A percentile compares a stretch with the other conserved stretches of the same genome.
These are phyloP conservation scores for Meloe dianella DNA, from an alignment of 2,888 invertebrate species.

Conservation along the genomic window DNA sequence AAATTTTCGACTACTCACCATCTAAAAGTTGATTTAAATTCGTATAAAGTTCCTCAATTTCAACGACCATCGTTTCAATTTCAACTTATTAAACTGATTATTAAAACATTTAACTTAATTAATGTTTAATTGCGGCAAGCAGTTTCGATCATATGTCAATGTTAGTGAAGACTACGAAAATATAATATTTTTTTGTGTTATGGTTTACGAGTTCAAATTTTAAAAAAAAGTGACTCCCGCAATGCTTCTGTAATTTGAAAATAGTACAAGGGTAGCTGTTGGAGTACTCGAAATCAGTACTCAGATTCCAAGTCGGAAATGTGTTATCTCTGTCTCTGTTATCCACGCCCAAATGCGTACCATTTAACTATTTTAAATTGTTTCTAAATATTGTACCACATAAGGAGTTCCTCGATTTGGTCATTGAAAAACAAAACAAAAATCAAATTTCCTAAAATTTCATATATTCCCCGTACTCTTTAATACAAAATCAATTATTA, in stretches of 20 bases:
- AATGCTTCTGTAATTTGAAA: constrained; percentile 1
- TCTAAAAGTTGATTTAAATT: constrained; percentile 24
- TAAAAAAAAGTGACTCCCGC: constrained; percentile 21
- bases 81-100: constrained; percentile 13
- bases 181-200: not conserved
- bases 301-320: constrained; percentile 12
- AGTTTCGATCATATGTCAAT: constrained; percentile 17
- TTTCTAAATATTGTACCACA: not conserved
- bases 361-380: not conserved
- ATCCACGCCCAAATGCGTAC: constrained; percentile 14
- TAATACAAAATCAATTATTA: not conserved
- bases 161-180: not conserved
- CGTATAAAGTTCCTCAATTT: constrained; percentile 20
- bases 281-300: not conserved
- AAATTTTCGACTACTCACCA: constrained; percentile 16
- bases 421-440: not conserved
- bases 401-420: not conserved
- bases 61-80: constrained; percentile 21
- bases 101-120: constrained; percentile 25
- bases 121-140: constrained; percentile 21
- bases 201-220: not conserved
- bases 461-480: not conserved
- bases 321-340: constrained; percentile 11
- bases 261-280: constrained; percentile 3
- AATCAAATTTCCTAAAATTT: not conserved